These are phyloP conservation scores for Tetramorium alpestre DNA, from an alignment of 1,140 invertebrate genomes.

Conservation along the genomic window DNA sequence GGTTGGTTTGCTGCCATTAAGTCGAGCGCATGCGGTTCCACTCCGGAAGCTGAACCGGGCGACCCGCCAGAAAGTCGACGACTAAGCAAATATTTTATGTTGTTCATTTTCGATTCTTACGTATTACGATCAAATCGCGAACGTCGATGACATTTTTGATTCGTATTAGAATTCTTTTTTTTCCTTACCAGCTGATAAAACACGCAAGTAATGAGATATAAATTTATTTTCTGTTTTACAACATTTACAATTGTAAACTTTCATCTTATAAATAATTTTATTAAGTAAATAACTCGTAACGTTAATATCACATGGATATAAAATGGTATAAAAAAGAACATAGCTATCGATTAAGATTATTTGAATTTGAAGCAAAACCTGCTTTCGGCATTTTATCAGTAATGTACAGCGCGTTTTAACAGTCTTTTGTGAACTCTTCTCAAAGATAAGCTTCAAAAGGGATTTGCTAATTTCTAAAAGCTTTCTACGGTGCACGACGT, in stretches of 20 bases:
- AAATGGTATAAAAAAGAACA: not conserved
- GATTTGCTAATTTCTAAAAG: constrained; percentile 57
- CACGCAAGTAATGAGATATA: not conserved
- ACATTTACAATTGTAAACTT: not conserved
- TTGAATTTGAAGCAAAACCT: not conserved
- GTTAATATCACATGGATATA: not conserved
- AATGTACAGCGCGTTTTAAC: constrained; percentile 27
- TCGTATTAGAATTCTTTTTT: not conserved
- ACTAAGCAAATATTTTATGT: constrained; percentile 14
- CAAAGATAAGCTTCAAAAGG: constrained; percentile 53
- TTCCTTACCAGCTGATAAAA: not conserved
- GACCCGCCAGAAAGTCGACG: constrained; percentile 31
- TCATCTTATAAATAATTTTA: not conserved
- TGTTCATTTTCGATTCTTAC: not conserved
- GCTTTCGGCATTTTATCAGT: constrained; percentile 15
- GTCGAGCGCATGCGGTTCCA: not conserved
- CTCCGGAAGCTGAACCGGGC: not conserved
- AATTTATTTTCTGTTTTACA: not conserved
- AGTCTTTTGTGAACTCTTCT: constrained; percentile 44
- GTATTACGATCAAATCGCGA: not conserved
- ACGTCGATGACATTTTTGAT: not conserved
- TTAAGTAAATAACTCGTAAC: not conserved
- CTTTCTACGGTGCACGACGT: constrained; percentile 33
- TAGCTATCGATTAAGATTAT: not conserved
- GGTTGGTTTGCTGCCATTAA: constrained; percentile 30